Base-by-base conservation (phyloP, 2,888 invertebrate genomes). In the Stenchaetothrips biformis region DNA sequence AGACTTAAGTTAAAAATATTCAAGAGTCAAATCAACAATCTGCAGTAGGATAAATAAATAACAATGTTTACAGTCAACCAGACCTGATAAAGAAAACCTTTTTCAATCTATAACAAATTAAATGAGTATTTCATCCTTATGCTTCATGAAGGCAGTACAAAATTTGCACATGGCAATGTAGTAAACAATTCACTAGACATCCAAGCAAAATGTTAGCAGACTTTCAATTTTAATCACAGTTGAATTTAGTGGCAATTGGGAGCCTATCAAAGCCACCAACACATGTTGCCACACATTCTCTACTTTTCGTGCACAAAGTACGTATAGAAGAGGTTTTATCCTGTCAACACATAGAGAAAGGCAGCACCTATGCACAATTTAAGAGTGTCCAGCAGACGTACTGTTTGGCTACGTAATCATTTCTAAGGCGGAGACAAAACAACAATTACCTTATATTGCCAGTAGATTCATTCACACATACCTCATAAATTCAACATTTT, bases 161-260 rank as follows among this genome's bases (percentile, higher is more conserved):
- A 74, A 74, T 74, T 21, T 74, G 25, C 67, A 74, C 67, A 74
- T 74, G 67, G 67, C 67, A 74, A 74, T 74, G 67, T 25, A 74
- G 21, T 74, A 74, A 25, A 59, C 25, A 25, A 25, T 74, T 25
- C 67, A 74, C 25, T 74, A 74, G 7, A 74, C 25, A 74, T 25
- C 25, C 67, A 74, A 74, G 67, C 67, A 74, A 74, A 74, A 74
- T 74, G 67, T 74, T 74, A 74, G 67, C 67, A 74, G 67, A 74
- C 67, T 74, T 37, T 74, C 67, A 74, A 21, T 74, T 74, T 74
- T 74, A 74, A 74, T 74, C 67, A 74, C 67, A 74, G 67, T 74
- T 74, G 25, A 74, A 74, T 53, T n/a, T 74, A 74, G 67, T 25
- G 25, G 67, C 67, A 9, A 74, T 74, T 74, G 67, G 67, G 25